A percentile compares a stretch with the other conserved stretches of the same genome.
These are phyloP conservation scores for Erebia palarica DNA, from an alignment of 2,888 invertebrate genomes.

Conservation along the genomic window DNA sequence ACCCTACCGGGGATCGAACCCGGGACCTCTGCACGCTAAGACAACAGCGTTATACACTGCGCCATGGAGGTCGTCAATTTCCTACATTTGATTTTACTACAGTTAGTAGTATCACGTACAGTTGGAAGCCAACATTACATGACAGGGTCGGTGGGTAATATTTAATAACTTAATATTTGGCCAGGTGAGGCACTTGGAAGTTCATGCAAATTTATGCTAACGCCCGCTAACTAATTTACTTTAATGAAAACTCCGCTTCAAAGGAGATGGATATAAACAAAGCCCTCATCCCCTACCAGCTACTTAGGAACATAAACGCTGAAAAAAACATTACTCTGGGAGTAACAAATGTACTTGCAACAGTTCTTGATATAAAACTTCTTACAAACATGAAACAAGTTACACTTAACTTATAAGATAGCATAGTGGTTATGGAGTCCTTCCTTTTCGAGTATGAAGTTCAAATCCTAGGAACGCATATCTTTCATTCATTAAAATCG, in stretches of 20 bases:
- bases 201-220: constrained; percentile 43
- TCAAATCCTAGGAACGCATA: too few relatives aligned
- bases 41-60: too few relatives aligned
- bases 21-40: too few relatives aligned
- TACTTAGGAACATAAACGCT: not conserved
- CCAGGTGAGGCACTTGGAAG: constrained; percentile 34
- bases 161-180: constrained; percentile 37
- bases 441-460: too few relatives aligned
- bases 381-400: too few relatives aligned
- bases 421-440: too few relatives aligned
- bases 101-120: not conserved
- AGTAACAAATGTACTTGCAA: not conserved
- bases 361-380: not conserved
- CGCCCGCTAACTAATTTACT: constrained; percentile 40
- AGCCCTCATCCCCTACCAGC: constrained; percentile 3
- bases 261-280: constrained; percentile 27
- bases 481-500: too few relatives aligned
- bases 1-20: too few relatives aligned
- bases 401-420: too few relatives aligned
- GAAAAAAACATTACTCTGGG: constrained; percentile 19
- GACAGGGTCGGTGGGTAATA: not conserved
- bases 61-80: too few relatives aligned
- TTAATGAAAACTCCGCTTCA: constrained; percentile 38
- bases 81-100: too few relatives aligned
- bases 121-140: not conserved